Conservation (phyloP, 2,797 vertebrate genomes). For the Molossus molossus region DNA sequence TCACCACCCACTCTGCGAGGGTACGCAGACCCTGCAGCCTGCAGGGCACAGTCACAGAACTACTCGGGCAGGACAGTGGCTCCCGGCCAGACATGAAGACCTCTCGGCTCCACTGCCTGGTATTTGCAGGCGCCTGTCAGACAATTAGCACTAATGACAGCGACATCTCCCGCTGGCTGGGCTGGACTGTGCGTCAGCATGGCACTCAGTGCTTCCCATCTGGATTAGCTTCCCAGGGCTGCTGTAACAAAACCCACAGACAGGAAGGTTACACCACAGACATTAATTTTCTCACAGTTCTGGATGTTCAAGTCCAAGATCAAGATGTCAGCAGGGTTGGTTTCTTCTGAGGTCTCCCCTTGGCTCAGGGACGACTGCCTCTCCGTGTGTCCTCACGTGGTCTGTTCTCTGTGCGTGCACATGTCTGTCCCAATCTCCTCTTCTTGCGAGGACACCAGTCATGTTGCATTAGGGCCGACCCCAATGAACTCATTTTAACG, state of each 20-base stretch:
- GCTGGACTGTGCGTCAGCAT: not conserved
- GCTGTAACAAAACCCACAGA: not conserved
- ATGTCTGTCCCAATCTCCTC: not conserved
- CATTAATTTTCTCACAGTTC: not conserved
- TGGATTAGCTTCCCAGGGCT: not conserved
- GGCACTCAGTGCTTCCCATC: not conserved
- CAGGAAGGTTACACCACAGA: not conserved
- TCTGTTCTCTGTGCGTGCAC: not conserved
- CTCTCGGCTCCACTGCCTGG: not conserved
- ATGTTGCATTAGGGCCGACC: not conserved
- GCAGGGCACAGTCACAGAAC: not conserved
- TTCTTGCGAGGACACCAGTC: not conserved
- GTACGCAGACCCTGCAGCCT: not conserved
- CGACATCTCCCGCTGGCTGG: not conserved
- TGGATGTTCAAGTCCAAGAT: not conserved
- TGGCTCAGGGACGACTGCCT: too few relatives aligned
- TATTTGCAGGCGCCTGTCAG: not conserved
- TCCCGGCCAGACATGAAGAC: not conserved
- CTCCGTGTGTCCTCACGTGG: not conserved
- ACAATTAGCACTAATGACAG: not conserved
- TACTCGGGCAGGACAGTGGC: not conserved
- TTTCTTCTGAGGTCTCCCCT: not conserved
- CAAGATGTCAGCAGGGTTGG: rapidly evolving
- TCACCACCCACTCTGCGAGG: not conserved
- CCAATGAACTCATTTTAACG: not conserved